Conservation (phyloP, 2,113 vertebrate genomes). For the Nymphicus hollandicus region DNA sequence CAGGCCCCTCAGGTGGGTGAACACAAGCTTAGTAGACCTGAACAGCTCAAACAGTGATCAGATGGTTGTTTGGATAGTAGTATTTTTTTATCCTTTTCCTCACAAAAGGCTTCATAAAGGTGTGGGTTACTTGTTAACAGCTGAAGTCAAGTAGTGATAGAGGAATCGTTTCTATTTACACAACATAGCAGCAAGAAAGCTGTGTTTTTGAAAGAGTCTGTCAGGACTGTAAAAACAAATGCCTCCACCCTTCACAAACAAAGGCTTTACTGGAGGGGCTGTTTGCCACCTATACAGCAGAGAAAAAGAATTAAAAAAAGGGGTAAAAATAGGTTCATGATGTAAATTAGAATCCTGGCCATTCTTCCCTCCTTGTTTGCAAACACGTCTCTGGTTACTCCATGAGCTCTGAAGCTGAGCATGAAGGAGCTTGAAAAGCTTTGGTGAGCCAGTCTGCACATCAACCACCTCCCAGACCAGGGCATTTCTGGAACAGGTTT, state of each 20-base stretch:
- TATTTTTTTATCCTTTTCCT: conserved; percentile 23
- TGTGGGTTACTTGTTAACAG: conserved; percentile 50
- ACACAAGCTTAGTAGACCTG: neutral
- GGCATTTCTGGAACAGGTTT: neutral
- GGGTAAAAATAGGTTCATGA: neutral
- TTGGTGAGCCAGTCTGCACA: neutral
- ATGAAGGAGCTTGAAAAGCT: neutral
- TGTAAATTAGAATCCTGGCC: neutral
- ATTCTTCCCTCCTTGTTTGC: neutral
- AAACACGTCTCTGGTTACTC: neutral
- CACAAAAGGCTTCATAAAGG: conserved; percentile 45
- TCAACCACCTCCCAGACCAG: neutral
- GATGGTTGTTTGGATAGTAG: conserved; percentile 37
- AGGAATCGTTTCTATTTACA: conserved; percentile 3
- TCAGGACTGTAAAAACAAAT: conserved; percentile 13
- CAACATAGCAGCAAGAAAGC: neutral
- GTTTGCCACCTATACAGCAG: neutral
- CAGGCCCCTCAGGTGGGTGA: neutral
- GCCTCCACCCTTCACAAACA: conserved; percentile 43
- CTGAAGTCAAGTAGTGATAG: conserved; percentile 12
- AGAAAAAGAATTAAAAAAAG: neutral
- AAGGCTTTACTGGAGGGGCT: neutral
- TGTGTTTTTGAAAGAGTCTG: conserved; percentile 4
- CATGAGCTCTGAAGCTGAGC: neutral
- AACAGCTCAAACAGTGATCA: neutral